Percentiles rank a stretch among this genome's conserved stretches.
phyloP scores from a whole-genome alignment of 2,113 vertebrate genomes.

The Ceyx cyanopectus region DNA sequence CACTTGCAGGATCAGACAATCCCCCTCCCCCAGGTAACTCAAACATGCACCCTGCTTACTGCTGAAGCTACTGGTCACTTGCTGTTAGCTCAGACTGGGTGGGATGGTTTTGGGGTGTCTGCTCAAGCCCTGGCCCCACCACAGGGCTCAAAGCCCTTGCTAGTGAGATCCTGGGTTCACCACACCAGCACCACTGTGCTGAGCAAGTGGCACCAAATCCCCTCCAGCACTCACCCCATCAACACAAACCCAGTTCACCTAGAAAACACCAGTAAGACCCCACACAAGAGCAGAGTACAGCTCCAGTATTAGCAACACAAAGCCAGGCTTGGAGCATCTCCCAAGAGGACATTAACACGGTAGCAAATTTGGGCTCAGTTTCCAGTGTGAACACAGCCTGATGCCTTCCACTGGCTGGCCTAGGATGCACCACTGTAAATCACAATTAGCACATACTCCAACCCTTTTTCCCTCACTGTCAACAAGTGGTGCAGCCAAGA shows the following conservation, averaged over 20 bases:
- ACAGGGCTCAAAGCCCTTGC: not conserved
- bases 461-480: not conserved
- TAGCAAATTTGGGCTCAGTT: not conserved
- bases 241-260: not conserved
- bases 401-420: not conserved
- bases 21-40: not conserved
- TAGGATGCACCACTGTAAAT: not conserved
- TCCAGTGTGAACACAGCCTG: accelerated
- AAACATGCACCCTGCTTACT: accelerated
- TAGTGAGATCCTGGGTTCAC: not conserved
- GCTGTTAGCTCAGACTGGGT: not conserved
- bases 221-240: not conserved
- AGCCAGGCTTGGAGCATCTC: not conserved
- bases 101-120: not conserved
- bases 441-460: not conserved
- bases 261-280: not conserved
- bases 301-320: not conserved
- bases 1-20: not conserved
- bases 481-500: not conserved
- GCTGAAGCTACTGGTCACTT: accelerated
- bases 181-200: not conserved
- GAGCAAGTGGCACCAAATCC: accelerated
- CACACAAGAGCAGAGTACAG: not conserved
- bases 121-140: not conserved
- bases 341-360: accelerated